phyloP scores from a whole-genome alignment of 2,113 vertebrate genomes.

The Penelope pileata region DNA sequence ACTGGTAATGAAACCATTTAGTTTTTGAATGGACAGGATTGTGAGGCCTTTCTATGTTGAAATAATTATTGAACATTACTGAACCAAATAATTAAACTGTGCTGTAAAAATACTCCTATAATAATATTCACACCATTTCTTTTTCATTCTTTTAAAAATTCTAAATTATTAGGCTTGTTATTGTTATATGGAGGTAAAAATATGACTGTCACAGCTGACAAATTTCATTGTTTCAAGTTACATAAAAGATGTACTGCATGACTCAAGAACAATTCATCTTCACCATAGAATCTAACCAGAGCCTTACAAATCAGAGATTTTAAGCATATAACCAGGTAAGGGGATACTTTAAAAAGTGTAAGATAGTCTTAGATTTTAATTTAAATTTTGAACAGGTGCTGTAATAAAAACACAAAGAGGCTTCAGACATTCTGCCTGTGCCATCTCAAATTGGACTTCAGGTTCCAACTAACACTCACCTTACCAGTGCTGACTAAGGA shows the following conservation, averaged over 20 bases:
- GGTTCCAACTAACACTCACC: not conserved
- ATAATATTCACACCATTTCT: constrained; percentile 72
- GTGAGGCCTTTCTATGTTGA: constrained; percentile 71
- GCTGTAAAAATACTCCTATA: constrained; percentile 71
- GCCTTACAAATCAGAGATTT: not conserved
- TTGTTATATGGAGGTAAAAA: constrained; percentile 57
- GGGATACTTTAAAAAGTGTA: not conserved
- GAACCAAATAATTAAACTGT: constrained; percentile 83
- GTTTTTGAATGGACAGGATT: constrained; percentile 71
- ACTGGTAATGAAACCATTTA: constrained; percentile 79
- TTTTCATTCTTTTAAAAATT: constrained; percentile 51
- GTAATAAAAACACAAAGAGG: not conserved
- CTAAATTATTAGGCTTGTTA: constrained; percentile 70
- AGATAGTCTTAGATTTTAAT: not conserved
- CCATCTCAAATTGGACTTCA: not conserved
- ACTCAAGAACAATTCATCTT: constrained; percentile 32
- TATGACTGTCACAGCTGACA: constrained; percentile 45
- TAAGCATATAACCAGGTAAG: constrained; percentile 7
- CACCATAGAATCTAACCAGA: not conserved
- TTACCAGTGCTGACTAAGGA: not conserved
- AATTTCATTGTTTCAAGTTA: constrained; percentile 58
- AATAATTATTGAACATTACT: constrained; percentile 80
- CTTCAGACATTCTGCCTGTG: not conserved
- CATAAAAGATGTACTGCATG: constrained; percentile 33
- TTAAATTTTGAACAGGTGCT: not conserved